Conservation (phyloP, 2,797 vertebrate genomes). For the Diplodus sargus region DNA sequence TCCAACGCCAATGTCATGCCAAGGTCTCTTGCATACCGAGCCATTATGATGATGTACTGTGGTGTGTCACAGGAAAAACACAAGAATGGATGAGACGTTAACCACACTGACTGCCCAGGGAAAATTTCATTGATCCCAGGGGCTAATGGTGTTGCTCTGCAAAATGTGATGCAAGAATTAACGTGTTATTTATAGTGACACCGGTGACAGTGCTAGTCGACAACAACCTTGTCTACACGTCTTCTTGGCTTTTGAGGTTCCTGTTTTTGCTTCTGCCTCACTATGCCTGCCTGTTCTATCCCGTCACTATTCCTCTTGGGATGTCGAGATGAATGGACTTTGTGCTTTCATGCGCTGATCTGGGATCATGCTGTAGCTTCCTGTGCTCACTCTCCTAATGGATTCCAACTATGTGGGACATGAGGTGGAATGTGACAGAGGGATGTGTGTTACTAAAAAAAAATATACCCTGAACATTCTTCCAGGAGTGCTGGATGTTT, state of each 20-base stretch:
- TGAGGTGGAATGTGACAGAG: slow-evolving; percentile 38
- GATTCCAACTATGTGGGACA: slow-evolving; percentile 58
- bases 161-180: slow-evolving; percentile 52
- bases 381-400: slow-evolving; percentile 44
- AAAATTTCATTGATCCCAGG: slow-evolving; percentile 54
- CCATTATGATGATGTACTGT: slow-evolving; percentile 66
- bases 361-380: slow-evolving; percentile 41
- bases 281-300: slow-evolving; percentile 10
- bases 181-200: slow-evolving; percentile 59
- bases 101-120: slow-evolving; percentile 39
- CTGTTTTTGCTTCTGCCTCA: slow-evolving; percentile 34
- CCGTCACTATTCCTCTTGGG: slow-evolving; percentile 37
- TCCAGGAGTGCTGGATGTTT: slow-evolving; percentile 20
- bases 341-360: slow-evolving; percentile 56
- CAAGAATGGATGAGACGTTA: slow-evolving; percentile 53
- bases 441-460: slow-evolving; percentile 32
- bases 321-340: slow-evolving; percentile 53
- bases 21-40: slow-evolving; percentile 68
- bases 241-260: slow-evolving; percentile 41
- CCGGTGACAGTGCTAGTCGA: slow-evolving; percentile 33
- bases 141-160: slow-evolving; percentile 47
- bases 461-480: slow-evolving; percentile 31
- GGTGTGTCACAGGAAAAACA: slow-evolving; percentile 59
- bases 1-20: slow-evolving; percentile 71
- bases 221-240: slow-evolving; percentile 48